phyloP scores from a whole-genome alignment of 2,113 vertebrate genomes.

The Ailuropoda melanoleuca region DNA sequence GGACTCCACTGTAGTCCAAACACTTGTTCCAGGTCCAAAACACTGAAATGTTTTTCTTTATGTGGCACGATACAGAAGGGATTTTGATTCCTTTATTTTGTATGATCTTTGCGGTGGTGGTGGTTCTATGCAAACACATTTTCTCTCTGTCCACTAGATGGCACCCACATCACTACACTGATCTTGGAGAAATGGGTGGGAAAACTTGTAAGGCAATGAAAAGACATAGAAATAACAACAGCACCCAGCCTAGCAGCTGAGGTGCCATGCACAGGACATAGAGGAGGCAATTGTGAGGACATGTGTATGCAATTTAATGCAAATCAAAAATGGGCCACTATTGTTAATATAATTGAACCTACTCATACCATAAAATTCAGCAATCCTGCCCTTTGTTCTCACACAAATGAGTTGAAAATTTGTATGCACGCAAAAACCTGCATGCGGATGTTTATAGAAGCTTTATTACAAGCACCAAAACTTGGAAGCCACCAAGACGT shows the following conservation, averaged over 20 bases:
- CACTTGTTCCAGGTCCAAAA: neutral
- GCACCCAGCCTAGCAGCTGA: neutral
- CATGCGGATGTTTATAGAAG: neutral
- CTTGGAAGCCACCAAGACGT: neutral
- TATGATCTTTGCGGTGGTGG: neutral
- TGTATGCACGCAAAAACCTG: neutral
- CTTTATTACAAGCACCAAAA: neutral
- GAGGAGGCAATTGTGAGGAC: neutral
- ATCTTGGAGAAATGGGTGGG: neutral
- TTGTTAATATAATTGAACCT: neutral
- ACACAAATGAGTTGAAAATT: neutral
- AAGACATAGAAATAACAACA: neutral
- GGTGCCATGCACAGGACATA: neutral
- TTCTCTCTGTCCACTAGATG: neutral
- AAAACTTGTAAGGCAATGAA: neutral
- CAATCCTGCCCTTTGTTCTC: neutral
- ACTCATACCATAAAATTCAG: neutral
- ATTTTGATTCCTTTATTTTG: neutral
- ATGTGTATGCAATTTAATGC: neutral
- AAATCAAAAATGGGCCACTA: neutral
- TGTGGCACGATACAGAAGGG: neutral
- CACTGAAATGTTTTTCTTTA: neutral
- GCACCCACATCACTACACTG: neutral
- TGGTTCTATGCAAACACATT: neutral
- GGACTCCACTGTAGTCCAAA: neutral